Evolutionary conservation across 2,888 invertebrate species (phyloP).

Genomic region (Calameuta idolon): DNA sequence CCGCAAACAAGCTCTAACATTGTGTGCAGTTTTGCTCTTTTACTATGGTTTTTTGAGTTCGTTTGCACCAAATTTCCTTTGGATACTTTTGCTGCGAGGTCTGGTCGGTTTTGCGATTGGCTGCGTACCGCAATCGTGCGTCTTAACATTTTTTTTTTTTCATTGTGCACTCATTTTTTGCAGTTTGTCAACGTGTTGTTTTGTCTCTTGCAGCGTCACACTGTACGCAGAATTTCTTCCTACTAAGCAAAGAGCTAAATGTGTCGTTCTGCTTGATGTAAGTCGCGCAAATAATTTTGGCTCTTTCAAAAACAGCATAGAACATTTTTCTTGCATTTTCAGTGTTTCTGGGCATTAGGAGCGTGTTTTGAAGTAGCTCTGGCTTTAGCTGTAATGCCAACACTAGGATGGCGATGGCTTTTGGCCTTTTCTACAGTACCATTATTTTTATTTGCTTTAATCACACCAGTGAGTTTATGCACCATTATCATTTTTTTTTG

Average conservation of each 20-base stretch:
- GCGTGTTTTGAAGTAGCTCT: conserved; percentile 93
- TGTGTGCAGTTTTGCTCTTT: conserved; percentile 90
- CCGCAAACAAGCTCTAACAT: conserved; percentile 89
- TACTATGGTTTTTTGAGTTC: conserved; percentile 92
- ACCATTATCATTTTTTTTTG: conserved; percentile 3
- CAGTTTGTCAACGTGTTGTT: conserved; percentile 12
- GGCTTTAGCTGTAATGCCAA: conserved; percentile 91
- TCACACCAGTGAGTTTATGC: conserved; percentile 78
- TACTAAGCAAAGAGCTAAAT: conserved; percentile 92
- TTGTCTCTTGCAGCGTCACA: conserved; percentile 79
- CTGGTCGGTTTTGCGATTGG: conserved; percentile 96
- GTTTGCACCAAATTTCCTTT: conserved; percentile 90
- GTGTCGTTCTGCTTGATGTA: conserved; percentile 94
- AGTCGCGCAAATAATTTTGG: conserved; percentile 62
- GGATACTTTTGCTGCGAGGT: conserved; percentile 90
- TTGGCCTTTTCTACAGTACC: conserved; percentile 93
- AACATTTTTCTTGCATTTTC: conserved; percentile 32
- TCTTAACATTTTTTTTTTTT: conserved; percentile 44
- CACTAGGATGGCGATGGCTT: conserved; percentile 91
- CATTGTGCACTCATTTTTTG: neutral
- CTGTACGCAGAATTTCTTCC: conserved; percentile 96
- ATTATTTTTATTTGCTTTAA: conserved; percentile 82
- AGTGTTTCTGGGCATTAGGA: conserved; percentile 97
- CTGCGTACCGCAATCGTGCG: conserved; percentile 97
- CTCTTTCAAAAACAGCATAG: conserved; percentile 5